Conservation (phyloP, 2,888 invertebrate genomes). For the Dascillus cervinus region DNA sequence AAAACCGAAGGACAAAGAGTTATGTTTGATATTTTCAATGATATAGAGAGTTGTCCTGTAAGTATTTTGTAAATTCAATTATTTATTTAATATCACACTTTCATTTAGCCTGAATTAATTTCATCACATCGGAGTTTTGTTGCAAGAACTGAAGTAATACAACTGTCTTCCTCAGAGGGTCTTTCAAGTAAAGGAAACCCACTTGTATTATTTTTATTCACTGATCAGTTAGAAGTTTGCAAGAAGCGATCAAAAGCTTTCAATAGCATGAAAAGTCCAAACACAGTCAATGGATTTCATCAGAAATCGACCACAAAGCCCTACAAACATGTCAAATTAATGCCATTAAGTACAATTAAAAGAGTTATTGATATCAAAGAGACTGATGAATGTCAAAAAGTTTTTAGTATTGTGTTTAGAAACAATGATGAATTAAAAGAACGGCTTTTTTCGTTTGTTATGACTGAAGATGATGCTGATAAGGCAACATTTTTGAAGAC, state of each 20-base stretch:
- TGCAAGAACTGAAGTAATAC: conserved; percentile 80
- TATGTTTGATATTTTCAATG: conserved; percentile 96
- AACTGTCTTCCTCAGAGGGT: conserved; percentile 64
- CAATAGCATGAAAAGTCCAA: conserved; percentile 61
- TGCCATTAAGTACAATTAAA: conserved; percentile 83
- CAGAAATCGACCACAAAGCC: conserved; percentile 64
- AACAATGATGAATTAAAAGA: conserved; percentile 82
- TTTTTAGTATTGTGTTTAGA: conserved; percentile 83
- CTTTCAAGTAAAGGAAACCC: conserved; percentile 75
- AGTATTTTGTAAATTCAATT: too few relatives aligned
- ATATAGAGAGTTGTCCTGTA: conserved; percentile 96
- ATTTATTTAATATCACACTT: too few relatives aligned
- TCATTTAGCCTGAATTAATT: conserved; percentile 72
- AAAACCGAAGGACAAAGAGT: conserved; percentile 93
- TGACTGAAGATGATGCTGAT: conserved; percentile 74
- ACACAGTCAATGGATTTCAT: conserved; percentile 45
- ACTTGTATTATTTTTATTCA: conserved; percentile 85
- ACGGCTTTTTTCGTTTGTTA: conserved; percentile 78
- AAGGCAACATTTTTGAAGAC: conserved; percentile 75
- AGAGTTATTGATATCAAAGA: conserved; percentile 86
- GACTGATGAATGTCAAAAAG: conserved; percentile 81
- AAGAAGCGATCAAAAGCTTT: conserved; percentile 75
- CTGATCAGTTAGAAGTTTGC: conserved; percentile 90
- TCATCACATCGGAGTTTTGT: conserved; percentile 90
- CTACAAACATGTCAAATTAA: conserved; percentile 84